These are phyloP conservation scores for Asteroscopus sphinx DNA, from an alignment of 2,888 invertebrate species.

Conservation along the genomic window DNA sequence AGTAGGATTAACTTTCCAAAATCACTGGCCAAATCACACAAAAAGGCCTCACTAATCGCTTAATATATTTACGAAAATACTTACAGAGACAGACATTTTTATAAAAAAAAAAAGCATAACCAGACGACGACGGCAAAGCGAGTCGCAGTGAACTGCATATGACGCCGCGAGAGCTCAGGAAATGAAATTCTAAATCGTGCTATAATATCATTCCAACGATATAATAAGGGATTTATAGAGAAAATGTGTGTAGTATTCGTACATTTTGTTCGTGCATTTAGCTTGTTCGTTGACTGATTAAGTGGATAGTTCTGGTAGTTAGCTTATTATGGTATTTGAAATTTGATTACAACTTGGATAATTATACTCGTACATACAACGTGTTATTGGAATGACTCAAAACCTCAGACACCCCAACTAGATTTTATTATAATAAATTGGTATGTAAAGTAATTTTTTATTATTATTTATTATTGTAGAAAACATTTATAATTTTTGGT, in stretches of 20 bases:
- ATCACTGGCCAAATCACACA: neutral
- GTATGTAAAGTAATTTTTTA: too few relatives aligned
- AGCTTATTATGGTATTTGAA: neutral
- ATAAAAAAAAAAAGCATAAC: conserved; percentile 19
- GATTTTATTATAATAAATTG: too few relatives aligned
- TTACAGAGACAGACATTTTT: conserved; percentile 5
- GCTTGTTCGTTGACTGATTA: conserved; percentile 20
- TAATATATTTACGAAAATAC: conserved; percentile 21
- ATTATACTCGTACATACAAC: too few relatives aligned
- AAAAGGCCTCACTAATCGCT: neutral
- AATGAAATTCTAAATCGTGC: conserved; percentile 70
- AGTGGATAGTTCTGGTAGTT: neutral
- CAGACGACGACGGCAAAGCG: conserved; percentile 32
- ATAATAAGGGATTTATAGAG: conserved; percentile 59
- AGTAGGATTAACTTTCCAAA: neutral
- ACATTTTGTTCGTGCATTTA: conserved; percentile 16
- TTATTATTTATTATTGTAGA: too few relatives aligned
- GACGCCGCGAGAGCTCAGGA: conserved; percentile 63
- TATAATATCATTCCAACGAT: conserved; percentile 59
- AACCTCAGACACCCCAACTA: too few relatives aligned
- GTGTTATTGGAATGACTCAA: too few relatives aligned
- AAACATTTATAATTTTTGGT: too few relatives aligned
- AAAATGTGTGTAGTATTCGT: conserved; percentile 36
- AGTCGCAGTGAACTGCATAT: conserved; percentile 70
- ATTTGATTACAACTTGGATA: too few relatives aligned